These are phyloP conservation scores for Lepisosteus osseus DNA, from an alignment of 2,113 vertebrate genomes.

Conservation along the genomic window DNA sequence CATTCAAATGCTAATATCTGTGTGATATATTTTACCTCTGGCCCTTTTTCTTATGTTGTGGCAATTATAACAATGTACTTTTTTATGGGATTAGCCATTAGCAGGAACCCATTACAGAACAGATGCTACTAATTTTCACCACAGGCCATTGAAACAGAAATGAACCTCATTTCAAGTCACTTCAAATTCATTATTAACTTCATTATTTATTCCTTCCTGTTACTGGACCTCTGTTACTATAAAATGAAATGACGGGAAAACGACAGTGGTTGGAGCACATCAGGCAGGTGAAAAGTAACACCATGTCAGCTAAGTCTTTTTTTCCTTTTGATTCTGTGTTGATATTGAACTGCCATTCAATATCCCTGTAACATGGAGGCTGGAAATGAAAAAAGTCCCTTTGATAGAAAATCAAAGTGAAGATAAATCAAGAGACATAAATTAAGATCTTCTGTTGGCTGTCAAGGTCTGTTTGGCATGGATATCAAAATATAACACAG, in stretches of 20 bases:
- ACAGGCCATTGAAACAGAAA: conserved; percentile 53
- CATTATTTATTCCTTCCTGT: conserved; percentile 39
- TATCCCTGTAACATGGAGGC: too few species aligned
- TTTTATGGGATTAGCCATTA: conserved; percentile 50
- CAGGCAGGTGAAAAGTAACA: too few species aligned
- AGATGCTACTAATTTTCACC: conserved; percentile 50
- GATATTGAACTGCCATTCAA: too few species aligned
- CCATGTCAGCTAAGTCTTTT: too few species aligned
- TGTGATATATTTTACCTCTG: conserved; percentile 13
- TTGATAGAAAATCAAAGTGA: too few species aligned
- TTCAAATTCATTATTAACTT: conserved; percentile 35
- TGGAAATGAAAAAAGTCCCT: too few species aligned
- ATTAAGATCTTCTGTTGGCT: too few species aligned
- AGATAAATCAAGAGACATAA: too few species aligned
- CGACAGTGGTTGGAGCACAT: conserved; percentile 4
- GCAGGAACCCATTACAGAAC: conserved; percentile 45
- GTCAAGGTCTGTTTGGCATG: too few species aligned
- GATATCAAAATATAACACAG: too few species aligned
- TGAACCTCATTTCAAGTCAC: conserved; percentile 55
- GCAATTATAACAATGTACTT: conserved; percentile 55
- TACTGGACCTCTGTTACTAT: conserved; percentile 10
- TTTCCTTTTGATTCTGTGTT: too few species aligned
- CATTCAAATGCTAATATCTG: conserved; percentile 52
- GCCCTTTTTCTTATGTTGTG: conserved; percentile 35
- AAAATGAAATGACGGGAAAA: conserved; percentile 6